These are phyloP conservation scores for Pangasius djambal DNA, from an alignment of 2,797 vertebrate genomes.

Conservation along the genomic window DNA sequence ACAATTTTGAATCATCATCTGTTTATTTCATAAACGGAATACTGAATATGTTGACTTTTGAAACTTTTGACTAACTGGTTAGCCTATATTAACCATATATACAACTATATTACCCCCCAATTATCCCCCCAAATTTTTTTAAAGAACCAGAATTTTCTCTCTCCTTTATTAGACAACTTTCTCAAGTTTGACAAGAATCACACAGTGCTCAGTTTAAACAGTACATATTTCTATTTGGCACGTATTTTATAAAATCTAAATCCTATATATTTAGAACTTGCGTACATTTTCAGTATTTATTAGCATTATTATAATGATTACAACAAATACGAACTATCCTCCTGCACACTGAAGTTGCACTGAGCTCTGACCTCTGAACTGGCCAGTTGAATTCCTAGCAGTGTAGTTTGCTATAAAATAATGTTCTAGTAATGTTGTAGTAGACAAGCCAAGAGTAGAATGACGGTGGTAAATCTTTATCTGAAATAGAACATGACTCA, in stretches of 20 bases:
- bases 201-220: not conserved
- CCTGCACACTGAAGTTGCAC: not conserved
- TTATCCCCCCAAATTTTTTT: too few species aligned
- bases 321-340: not conserved
- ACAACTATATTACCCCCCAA: not conserved
- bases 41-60: not conserved
- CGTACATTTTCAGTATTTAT: not conserved
- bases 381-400: not conserved
- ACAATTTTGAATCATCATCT: not conserved
- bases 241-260: not conserved
- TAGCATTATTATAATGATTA: not conserved
- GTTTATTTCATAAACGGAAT: not conserved
- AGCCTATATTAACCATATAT: not conserved
- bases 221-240: not conserved
- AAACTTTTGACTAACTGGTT: not conserved
- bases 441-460: constrained; percentile 35
- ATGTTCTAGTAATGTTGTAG: constrained; percentile 28
- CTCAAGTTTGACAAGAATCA: not conserved
- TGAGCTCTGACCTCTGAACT: not conserved
- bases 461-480: constrained; percentile 49
- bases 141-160: not conserved
- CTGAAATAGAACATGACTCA: constrained; percentile 63
- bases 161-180: not conserved
- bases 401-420: not conserved
- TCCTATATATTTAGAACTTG: not conserved